phyloP scores from a whole-genome alignment of 2,797 vertebrate genomes.

The Fistularia commersonii region DNA sequence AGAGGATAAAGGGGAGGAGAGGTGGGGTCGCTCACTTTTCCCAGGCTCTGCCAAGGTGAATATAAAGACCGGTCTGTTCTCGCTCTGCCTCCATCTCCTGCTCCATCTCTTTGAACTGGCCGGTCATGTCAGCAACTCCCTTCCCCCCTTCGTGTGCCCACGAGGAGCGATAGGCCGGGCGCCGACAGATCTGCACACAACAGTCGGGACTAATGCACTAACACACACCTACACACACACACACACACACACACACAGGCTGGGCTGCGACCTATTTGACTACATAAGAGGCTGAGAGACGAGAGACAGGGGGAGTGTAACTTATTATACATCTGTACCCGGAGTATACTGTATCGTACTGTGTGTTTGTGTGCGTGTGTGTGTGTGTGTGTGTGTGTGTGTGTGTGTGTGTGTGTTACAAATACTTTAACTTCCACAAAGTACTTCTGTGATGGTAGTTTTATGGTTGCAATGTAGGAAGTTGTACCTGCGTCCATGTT shows the following conservation, averaged over 20 bases:
- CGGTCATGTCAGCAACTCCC: slow-evolving; percentile 65
- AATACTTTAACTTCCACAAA: too few species aligned
- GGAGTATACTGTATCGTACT: not conserved
- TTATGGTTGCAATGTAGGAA: too few species aligned
- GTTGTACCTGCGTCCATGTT: too few species aligned
- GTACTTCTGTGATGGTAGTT: too few species aligned
- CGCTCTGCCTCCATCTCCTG: slow-evolving; percentile 56
- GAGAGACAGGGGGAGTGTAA: not conserved
- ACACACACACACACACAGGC: slow-evolving; percentile 5
- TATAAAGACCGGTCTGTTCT: slow-evolving; percentile 68
- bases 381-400: too few species aligned
- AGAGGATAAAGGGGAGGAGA: slow-evolving; percentile 30
- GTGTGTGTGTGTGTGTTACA: too few species aligned
- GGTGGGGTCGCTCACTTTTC: slow-evolving; percentile 47
- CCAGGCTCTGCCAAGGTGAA: slow-evolving; percentile 56
- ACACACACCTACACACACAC: slow-evolving; percentile 1
- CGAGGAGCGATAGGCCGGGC: slow-evolving; percentile 58
- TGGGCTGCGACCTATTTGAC: not conserved
- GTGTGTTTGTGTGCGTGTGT: too few species aligned
- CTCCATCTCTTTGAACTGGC: slow-evolving; percentile 70
- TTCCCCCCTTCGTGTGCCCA: slow-evolving; percentile 66
- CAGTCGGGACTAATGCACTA: slow-evolving; percentile 23
- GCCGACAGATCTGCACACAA: slow-evolving; percentile 59
- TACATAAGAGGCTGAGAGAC: too few species aligned
- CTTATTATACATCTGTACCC: not conserved